Evolutionary conservation across 2,113 vertebrate genomes (phyloP).

Genomic region (Leucopternis melanops): DNA sequence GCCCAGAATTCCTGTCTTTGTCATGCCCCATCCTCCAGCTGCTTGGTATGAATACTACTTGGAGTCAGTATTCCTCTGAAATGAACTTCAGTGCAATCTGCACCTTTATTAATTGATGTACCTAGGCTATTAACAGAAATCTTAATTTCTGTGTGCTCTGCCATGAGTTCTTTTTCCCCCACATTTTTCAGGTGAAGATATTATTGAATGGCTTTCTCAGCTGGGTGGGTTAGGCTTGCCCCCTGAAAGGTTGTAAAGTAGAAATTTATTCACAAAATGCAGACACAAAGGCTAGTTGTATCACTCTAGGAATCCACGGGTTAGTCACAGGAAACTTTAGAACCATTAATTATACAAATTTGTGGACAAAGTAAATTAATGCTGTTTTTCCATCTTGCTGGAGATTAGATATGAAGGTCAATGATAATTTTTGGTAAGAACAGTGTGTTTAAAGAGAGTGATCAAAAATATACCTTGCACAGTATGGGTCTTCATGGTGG

Average conservation of each 20-base stretch:
- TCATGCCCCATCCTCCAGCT: not conserved
- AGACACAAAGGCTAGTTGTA: not conserved
- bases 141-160: not conserved
- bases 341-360: not conserved
- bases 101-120: not conserved
- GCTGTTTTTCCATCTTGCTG: not conserved
- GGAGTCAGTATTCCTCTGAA: not conserved
- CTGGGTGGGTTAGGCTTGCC: not conserved
- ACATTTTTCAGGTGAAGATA: not conserved
- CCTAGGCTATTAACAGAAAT: not conserved
- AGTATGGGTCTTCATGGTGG: not conserved
- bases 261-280: not conserved
- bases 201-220: not conserved
- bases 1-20: not conserved
- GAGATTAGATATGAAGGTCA: not conserved
- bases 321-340: not conserved
- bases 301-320: not conserved
- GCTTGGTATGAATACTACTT: not conserved
- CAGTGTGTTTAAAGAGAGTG: not conserved
- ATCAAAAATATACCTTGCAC: not conserved
- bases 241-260: not conserved
- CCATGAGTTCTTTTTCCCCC: not conserved
- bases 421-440: not conserved
- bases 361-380: not conserved
- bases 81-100: not conserved